A percentile compares a stretch with the other conserved stretches of the same genome.
Evolutionary conservation across 2,888 invertebrate species (phyloP).

Genomic region (Drosophila paranaensis): DNA sequence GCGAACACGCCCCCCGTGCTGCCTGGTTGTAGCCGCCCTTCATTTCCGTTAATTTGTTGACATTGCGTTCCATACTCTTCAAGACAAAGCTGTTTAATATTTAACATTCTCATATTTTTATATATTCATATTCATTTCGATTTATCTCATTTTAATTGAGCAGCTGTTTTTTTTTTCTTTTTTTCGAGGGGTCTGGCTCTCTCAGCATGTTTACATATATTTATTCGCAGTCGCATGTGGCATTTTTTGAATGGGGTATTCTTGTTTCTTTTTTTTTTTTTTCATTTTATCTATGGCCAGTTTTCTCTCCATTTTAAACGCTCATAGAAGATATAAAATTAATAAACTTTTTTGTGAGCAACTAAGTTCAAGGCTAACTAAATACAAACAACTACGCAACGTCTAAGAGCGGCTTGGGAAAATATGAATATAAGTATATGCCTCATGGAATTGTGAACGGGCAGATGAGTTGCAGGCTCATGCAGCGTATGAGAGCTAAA

Average conservation of each 20-base stretch:
- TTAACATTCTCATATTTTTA: conserved; percentile 76
- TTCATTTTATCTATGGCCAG: conserved; percentile 41
- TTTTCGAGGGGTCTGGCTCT: conserved; percentile 39
- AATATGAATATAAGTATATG: conserved; percentile 1
- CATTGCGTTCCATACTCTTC: conserved; percentile 84
- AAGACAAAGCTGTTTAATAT: conserved; percentile 83
- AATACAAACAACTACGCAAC: conserved; percentile 70
- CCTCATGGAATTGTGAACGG: conserved; percentile 5
- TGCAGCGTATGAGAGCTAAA: conserved; percentile 45
- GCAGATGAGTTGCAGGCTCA: conserved; percentile 30
- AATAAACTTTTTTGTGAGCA: conserved; percentile 76
- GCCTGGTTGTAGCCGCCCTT: conserved; percentile 59
- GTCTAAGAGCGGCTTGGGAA: conserved; percentile 29
- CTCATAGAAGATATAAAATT: conserved; percentile 78
- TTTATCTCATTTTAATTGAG: conserved; percentile 39
- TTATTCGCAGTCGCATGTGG: conserved; percentile 28
- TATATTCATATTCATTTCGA: conserved; percentile 33
- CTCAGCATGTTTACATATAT: conserved; percentile 10
- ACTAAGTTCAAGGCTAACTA: conserved; percentile 68
- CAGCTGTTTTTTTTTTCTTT: conserved; percentile 12
- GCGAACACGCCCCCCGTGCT: conserved; percentile 47
- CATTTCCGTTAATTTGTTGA: conserved; percentile 84
- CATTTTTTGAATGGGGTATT: conserved; percentile 13
- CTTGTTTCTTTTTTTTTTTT: conserved; percentile 4
- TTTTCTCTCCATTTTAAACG: conserved; percentile 53